These are phyloP conservation scores for Melanotaenia pygmaea DNA, from an alignment of 2,797 vertebrate species.

Conservation along the genomic window DNA sequence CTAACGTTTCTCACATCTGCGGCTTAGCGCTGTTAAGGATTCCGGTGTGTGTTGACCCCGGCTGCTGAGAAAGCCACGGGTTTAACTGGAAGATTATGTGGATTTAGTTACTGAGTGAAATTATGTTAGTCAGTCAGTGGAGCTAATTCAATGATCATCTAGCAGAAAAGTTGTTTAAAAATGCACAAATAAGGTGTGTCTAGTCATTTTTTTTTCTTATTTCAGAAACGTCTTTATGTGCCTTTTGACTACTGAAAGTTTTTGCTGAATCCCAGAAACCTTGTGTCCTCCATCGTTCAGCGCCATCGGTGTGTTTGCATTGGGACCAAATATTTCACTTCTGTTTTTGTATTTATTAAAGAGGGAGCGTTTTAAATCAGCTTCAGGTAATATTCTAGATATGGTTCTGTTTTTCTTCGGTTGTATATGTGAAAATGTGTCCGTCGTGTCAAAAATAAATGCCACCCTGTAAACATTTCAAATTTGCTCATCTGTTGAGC, in stretches of 20 bases:
- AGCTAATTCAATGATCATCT: constrained; percentile 36
- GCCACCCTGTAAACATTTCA: constrained; percentile 24
- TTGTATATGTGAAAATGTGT: constrained; percentile 50
- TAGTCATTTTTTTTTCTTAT: neutral
- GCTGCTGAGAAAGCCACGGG: constrained; percentile 51
- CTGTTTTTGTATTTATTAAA: constrained; percentile 41
- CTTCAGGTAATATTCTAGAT: constrained; percentile 20
- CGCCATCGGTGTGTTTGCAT: constrained; percentile 35
- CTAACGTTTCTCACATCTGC: neutral
- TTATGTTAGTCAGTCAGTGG: constrained; percentile 43
- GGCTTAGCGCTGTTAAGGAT: constrained; percentile 25
- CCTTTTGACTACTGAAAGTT: constrained; percentile 46
- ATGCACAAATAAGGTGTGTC: neutral
- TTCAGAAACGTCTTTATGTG: constrained; percentile 40
- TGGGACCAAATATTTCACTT: constrained; percentile 67
- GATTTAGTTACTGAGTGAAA: constrained; percentile 50
- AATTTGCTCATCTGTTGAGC: neutral
- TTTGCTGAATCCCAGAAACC: constrained; percentile 26
- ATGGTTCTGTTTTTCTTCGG: constrained; percentile 41
- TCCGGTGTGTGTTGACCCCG: constrained; percentile 34
- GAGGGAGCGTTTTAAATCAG: constrained; percentile 38
- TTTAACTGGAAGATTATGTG: constrained; percentile 58
- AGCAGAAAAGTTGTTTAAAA: constrained; percentile 18
- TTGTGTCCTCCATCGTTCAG: constrained; percentile 6
- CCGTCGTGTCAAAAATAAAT: constrained; percentile 65